Base-by-base conservation (phyloP, 2,888 invertebrate species). In the Chymomyza caudatula region DNA sequence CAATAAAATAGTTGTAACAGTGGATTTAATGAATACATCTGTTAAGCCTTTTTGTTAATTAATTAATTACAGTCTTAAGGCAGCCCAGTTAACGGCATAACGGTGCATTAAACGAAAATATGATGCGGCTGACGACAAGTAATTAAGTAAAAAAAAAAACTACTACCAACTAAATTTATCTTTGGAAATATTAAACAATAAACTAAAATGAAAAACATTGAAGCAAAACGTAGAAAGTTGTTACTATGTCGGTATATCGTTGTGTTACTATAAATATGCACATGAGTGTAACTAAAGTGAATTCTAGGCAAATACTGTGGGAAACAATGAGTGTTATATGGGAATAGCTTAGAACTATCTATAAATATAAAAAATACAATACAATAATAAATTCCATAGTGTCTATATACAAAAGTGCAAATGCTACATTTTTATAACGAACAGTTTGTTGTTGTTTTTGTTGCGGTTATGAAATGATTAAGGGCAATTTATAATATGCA, bases 111-210 rank as follows among this genome's bases (percentile, higher is more conserved):
- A 19, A 19, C 51, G 19, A 51, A 13, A 22, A 13, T 23, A 20
- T 19, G 22, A 20, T 51, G 51, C 11, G 51, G 51, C 22, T 13
- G 15, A 22, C 22, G 17, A 19, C 20, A 19, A 13, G 51, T 51
- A 19, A 13, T 22, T 47, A 17, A 15, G 25, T 25, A 60, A 56
- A 65, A 77, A 71, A 69, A 70, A 71, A 68, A 66, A 65, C 67
- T 68, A 69, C 71, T 63, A 67, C 58, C 71, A 80, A 77, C 83
- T 85, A 85, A 77, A 83, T 73, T 72, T 81, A 85, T 85, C 84
- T 85, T 85, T 85, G 84, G 84, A 86, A 82, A 65, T 82, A 77
- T 76, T 69, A 80, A 84, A 84, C 71, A 76, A 84, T 72, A 78
- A 84, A 76, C 82, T 72, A 73, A 63, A 72, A 64, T 62, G 61